Conservation (phyloP, 2,888 invertebrate genomes). For the Vandiemenella viatica region DNA sequence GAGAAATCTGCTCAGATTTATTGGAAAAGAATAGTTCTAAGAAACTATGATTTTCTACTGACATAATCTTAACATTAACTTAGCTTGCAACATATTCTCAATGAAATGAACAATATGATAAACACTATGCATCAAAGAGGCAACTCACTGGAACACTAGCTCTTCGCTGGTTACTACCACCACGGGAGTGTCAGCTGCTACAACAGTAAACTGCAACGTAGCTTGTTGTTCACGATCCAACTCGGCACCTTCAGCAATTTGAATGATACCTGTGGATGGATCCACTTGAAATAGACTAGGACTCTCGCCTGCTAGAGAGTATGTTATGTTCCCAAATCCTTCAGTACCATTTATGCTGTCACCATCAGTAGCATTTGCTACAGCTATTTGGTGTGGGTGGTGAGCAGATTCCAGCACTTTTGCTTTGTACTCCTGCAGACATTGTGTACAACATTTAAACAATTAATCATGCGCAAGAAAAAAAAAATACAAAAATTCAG, state of each 20-base stretch:
- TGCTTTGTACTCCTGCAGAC: constrained; percentile 54
- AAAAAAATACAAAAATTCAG: no score
- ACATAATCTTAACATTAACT: no score
- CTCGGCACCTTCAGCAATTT: constrained; percentile 46
- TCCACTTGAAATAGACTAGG: constrained; percentile 58
- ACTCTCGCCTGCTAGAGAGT: constrained; percentile 56
- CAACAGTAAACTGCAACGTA: constrained; percentile 49
- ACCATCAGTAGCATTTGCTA: constrained; percentile 53
- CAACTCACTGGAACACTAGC: constrained; percentile 37
- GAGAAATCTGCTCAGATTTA: no score
- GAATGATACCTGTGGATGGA: constrained; percentile 48
- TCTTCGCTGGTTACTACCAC: constrained; percentile 50
- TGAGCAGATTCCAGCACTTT: constrained; percentile 53
- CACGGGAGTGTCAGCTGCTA: constrained; percentile 60
- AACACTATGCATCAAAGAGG: no score
- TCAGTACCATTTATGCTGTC: constrained; percentile 43
- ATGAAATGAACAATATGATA: no score
- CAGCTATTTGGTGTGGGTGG: constrained; percentile 48
- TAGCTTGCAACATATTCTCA: no score
- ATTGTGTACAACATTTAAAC: no score
- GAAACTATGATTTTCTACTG: no score
- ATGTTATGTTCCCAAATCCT: constrained; percentile 54
- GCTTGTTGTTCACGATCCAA: constrained; percentile 60
- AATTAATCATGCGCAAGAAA: no score
- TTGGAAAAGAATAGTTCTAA: no score